phyloP scores from a whole-genome alignment of 2,113 vertebrate species.

The Leucopsar rothschildi region DNA sequence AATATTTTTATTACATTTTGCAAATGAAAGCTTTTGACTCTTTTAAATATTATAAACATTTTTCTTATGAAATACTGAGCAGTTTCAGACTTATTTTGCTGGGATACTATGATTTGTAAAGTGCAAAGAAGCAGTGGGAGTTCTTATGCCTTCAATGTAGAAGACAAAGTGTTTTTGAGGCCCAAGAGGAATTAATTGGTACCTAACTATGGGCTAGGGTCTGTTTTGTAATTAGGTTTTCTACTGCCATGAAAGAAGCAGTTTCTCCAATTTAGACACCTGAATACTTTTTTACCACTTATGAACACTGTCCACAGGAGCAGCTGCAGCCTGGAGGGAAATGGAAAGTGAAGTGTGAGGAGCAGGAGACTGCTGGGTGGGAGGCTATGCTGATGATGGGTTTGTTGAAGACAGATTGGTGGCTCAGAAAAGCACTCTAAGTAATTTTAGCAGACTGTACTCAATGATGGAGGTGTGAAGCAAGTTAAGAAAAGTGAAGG shows the following conservation, averaged over 20 bases:
- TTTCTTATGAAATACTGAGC: neutral
- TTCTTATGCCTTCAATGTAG: neutral
- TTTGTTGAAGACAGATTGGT: neutral
- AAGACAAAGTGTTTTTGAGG: neutral
- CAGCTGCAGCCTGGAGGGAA: neutral
- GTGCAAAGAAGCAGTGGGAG: neutral
- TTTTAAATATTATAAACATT: neutral
- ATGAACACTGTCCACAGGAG: neutral
- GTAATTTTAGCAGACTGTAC: neutral
- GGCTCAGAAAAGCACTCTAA: neutral
- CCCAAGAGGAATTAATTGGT: neutral
- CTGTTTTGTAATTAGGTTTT: neutral
- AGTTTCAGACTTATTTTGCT: neutral
- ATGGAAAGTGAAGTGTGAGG: neutral
- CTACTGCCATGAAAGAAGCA: neutral
- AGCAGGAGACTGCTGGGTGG: neutral
- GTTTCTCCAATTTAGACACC: neutral
- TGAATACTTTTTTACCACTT: neutral
- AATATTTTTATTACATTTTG: neutral
- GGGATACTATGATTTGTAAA: neutral
- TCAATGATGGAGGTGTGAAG: neutral
- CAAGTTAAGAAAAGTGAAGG: neutral
- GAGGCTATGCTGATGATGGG: neutral
- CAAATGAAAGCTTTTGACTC: neutral
- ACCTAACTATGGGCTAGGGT: neutral